Percentiles rank a stretch among this genome's conserved stretches.
These are phyloP conservation scores for Acanthiza pusilla DNA, from an alignment of 2,797 vertebrate genomes.

Conservation along the genomic window DNA sequence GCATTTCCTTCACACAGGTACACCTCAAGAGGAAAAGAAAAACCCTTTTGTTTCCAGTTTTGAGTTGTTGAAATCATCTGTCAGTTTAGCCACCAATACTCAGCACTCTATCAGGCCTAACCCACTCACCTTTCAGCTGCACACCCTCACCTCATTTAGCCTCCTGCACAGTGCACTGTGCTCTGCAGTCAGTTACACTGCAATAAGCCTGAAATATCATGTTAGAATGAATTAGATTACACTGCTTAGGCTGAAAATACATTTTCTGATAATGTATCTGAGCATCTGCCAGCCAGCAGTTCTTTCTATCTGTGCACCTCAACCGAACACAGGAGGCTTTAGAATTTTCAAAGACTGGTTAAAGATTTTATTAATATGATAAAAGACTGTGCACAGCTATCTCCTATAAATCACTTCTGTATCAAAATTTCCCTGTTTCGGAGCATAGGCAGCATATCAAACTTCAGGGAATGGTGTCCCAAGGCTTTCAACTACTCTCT, in stretches of 20 bases:
- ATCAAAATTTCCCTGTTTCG: constrained; percentile 19
- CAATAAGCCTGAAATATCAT: constrained; percentile 44
- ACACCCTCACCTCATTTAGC: not conserved
- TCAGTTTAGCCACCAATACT: not conserved
- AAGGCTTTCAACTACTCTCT: constrained; percentile 44
- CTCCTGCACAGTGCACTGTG: not conserved
- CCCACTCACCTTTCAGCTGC: not conserved
- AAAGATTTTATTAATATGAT: constrained; percentile 66
- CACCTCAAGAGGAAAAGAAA: not conserved
- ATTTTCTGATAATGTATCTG: constrained; percentile 58
- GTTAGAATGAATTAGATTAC: constrained; percentile 42
- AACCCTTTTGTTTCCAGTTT: not conserved
- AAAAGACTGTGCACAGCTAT: constrained; percentile 43
- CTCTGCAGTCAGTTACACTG: constrained; percentile 3
- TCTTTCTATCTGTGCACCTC: constrained; percentile 15
- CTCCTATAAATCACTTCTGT: constrained; percentile 60
- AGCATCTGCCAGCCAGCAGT: constrained; percentile 43
- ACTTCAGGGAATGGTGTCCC: constrained; percentile 35
- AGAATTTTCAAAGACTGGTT: constrained; percentile 47
- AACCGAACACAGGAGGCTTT: not conserved
- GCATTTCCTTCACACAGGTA: not conserved
- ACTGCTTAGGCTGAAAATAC: constrained; percentile 50
- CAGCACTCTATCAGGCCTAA: not conserved
- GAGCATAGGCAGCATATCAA: constrained; percentile 30
- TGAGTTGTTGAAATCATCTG: not conserved